These are phyloP conservation scores for Orthosia incerta DNA, from an alignment of 2,888 invertebrate species.

Conservation along the genomic window DNA sequence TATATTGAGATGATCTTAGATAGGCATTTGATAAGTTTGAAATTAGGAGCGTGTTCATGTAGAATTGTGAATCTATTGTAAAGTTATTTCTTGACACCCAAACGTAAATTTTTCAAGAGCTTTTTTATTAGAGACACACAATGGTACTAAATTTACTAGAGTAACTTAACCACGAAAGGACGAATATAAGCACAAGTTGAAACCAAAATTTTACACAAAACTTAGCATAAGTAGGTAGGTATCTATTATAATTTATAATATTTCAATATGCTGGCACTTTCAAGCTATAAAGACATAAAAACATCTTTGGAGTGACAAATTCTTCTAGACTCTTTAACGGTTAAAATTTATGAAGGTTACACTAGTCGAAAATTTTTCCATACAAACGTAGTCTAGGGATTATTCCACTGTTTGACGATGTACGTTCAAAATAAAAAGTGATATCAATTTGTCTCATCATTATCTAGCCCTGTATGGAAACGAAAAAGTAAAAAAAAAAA, in stretches of 20 bases:
- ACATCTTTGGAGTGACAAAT: not conserved
- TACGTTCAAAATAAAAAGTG: too few species aligned
- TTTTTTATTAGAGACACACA: not conserved
- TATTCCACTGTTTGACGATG: too few species aligned
- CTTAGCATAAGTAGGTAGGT: not conserved
- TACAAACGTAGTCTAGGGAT: too few species aligned
- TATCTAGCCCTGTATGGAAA: too few species aligned
- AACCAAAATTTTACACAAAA: not conserved
- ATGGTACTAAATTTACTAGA: not conserved
- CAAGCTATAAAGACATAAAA: not conserved
- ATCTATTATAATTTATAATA: not conserved
- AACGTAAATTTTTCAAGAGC: not conserved
- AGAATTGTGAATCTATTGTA: not conserved
- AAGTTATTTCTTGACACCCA: not conserved
- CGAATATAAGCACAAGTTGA: not conserved
- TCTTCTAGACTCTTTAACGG: constrained; percentile 7
- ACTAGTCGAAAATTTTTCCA: too few species aligned
- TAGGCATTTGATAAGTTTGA: constrained; percentile 2
- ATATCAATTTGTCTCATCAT: too few species aligned
- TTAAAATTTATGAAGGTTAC: too few species aligned
- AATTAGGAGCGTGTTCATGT: not conserved
- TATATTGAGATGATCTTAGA: constrained; percentile 34
- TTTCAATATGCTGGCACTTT: too few species aligned
- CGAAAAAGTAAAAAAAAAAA: too few species aligned
- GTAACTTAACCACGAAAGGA: not conserved